Base-by-base conservation (phyloP, 2,113 vertebrate genomes). In the Calyptomena viridis region DNA sequence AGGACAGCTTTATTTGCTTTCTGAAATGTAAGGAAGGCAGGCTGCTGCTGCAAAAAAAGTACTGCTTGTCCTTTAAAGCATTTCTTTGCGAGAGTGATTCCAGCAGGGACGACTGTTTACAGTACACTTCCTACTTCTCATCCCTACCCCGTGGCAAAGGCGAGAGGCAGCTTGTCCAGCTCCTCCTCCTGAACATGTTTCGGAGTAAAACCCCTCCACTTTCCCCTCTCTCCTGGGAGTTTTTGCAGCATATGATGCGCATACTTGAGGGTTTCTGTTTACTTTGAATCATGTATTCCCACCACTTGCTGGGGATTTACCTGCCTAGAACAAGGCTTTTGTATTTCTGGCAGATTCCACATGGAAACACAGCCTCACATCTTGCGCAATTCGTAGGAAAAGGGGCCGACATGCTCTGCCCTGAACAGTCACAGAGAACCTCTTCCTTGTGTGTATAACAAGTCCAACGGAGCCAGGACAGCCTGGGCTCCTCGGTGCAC, bases 41-140 rank as follows among this genome's bases (percentile, higher is more conserved):
- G 19, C 40, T 30, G n/a, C 42, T 22, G 28, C 1, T 0, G 14
- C 31, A 39, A 55, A 12, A 62, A 49, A 2, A 0, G 0, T 7
- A 3, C 5, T 6, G 18, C 35, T 68, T 59, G 16, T 78, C 44
- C 44, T 30, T 31, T 9, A 12, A 59, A 59, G 21, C 8, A 5
- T 44, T 44, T 55, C 5, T 67, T 9, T 46, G 39, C 35, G 39
- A 67, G 0, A 2, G 33, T 15, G 33, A 71, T 84, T 81, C 33
- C 42, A 39, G 76, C 16, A 35, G 60, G 46, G 33, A 59, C 60
- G 24, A 49, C 37, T 93, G 13, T 30, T 87, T 11, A 3, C 35
- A 33, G 24, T 15, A 25, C 17, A 3, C 15, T 62, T 50, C 47
- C 52, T 82, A 23, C 25, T 66, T 31, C 63, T 84, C 39, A 50